A percentile compares a stretch with the other conserved stretches of the same genome.
Conservation (phyloP, 2,113 vertebrate species). For the Mormoops blainvillei region DNA sequence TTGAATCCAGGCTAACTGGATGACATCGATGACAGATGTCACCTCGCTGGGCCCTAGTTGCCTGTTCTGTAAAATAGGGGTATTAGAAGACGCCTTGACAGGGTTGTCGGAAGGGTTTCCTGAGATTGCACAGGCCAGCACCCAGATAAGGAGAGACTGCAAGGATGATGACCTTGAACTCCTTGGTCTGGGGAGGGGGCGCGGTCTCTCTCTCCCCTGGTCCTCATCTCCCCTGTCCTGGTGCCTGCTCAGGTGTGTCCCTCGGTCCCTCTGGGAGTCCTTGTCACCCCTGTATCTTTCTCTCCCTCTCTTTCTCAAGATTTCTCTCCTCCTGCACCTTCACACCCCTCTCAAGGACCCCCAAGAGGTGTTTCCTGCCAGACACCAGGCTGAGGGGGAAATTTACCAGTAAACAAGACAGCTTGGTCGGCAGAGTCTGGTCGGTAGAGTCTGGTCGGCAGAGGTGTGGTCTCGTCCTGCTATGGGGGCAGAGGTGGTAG, state of each 20-base stretch:
- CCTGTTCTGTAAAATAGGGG: not conserved
- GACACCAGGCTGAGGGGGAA: not conserved
- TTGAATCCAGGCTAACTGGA: not conserved
- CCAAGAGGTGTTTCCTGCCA: not conserved
- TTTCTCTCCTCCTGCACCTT: not conserved
- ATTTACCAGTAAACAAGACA: not conserved
- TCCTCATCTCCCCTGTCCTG: not conserved
- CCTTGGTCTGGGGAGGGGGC: not conserved
- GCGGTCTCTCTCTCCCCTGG: not conserved
- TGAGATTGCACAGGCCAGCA: not conserved
- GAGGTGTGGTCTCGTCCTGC: not conserved
- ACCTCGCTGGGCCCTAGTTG: not conserved
- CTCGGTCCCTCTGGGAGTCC: not conserved
- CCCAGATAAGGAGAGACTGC: fast-evolving
- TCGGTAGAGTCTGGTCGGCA: not conserved
- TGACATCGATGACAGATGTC: not conserved
- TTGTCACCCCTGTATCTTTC: not conserved
- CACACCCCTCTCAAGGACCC: not conserved
- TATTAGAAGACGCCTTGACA: not conserved
- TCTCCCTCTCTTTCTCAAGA: no score
- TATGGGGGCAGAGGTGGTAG: not conserved
- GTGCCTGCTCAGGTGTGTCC: not conserved
- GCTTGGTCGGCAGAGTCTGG: not conserved
- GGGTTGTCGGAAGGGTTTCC: not conserved
- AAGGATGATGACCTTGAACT: fast-evolving